A percentile compares a stretch with the other conserved stretches of the same genome.
phyloP scores from a whole-genome alignment of 1,140 invertebrate genomes.

The Bombyx mori region DNA sequence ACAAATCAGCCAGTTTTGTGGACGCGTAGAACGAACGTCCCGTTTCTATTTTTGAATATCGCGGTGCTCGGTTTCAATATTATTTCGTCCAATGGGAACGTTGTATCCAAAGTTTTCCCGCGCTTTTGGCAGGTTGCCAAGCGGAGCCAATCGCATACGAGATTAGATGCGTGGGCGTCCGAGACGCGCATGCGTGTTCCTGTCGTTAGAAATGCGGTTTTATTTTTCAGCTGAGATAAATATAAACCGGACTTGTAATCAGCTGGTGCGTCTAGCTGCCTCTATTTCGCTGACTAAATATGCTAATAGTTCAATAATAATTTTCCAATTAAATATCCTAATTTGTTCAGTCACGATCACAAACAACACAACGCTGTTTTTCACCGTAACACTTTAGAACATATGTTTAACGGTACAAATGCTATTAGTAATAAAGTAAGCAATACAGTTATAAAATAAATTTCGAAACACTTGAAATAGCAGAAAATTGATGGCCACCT shows the following conservation, averaged over 20 bases:
- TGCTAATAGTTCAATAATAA: neutral
- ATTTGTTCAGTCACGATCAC: neutral
- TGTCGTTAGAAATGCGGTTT: conserved; percentile 10
- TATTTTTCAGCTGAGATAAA: conserved; percentile 27
- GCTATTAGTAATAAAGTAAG: neutral
- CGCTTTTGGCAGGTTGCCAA: conserved; percentile 61
- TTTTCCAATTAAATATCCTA: neutral
- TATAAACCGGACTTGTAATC: conserved; percentile 20
- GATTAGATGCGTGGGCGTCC: conserved; percentile 40
- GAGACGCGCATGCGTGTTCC: conserved; percentile 30
- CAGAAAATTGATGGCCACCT: conserved; percentile 24
- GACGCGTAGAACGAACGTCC: conserved; percentile 19
- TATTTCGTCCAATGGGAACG: conserved; percentile 43
- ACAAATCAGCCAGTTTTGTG: conserved; percentile 35
- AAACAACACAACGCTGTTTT: neutral
- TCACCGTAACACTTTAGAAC: neutral
- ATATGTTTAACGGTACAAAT: neutral
- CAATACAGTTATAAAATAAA: conserved; percentile 11
- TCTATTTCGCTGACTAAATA: neutral
- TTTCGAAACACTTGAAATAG: conserved; percentile 23
- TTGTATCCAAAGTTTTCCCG: conserved; percentile 44
- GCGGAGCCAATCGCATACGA: conserved; percentile 39
- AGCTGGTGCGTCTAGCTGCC: conserved; percentile 13
- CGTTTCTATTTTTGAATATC: conserved; percentile 68
- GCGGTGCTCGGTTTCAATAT: conserved; percentile 65